Evolutionary conservation across 2,113 vertebrate species (phyloP).

Genomic region (Corythornis vintsioides): DNA sequence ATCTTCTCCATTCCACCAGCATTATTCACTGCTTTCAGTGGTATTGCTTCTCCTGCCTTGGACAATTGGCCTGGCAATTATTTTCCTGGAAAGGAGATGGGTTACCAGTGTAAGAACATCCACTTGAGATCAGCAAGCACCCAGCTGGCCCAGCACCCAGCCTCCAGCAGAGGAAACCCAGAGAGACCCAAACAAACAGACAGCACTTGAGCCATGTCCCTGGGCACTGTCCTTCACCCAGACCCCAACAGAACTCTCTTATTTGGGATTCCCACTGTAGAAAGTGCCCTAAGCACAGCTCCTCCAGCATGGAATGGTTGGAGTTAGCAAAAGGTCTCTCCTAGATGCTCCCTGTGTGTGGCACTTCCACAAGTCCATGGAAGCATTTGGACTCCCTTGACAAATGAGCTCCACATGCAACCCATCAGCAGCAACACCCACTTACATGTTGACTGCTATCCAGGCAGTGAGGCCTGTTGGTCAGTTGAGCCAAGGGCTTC

Average conservation of each 20-base stretch:
- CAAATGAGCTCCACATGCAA: background rate
- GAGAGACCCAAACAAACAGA: background rate
- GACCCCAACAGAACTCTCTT: background rate
- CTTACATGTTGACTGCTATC: slow-evolving; percentile 90
- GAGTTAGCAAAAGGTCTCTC: background rate
- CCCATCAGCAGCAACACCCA: background rate
- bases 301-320: background rate
- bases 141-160: background rate
- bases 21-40: background rate
- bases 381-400: background rate
- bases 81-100: background rate
- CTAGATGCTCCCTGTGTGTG: background rate
- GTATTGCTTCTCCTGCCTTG: background rate
- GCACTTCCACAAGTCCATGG: background rate
- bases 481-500: slow-evolving; percentile 84
- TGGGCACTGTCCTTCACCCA: background rate
- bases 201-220: background rate
- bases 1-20: background rate
- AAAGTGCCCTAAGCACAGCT: background rate
- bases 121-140: background rate
- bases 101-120: background rate
- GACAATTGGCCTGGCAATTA: background rate
- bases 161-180: background rate
- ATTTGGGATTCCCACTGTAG: background rate
- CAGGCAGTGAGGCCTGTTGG: slow-evolving; percentile 74